phyloP scores from a whole-genome alignment of 2,888 invertebrate genomes.

The Lithophane ornitopus region DNA sequence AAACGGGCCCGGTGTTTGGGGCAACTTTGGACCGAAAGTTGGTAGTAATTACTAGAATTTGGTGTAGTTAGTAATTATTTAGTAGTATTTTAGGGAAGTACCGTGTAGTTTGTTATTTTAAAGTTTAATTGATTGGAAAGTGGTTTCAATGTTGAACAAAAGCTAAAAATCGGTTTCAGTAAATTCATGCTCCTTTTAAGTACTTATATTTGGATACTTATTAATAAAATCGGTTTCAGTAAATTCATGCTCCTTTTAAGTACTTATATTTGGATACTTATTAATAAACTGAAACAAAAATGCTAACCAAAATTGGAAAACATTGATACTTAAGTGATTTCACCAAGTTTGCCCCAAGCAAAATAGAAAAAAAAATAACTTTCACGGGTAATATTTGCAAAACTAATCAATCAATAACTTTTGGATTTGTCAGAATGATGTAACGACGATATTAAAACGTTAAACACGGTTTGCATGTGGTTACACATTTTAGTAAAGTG shows the following conservation, averaged over 20 bases:
- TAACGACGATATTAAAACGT: slow-evolving; percentile 17
- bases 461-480: slow-evolving; percentile 20
- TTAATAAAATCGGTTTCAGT: neutral
- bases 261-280: slow-evolving; percentile 13
- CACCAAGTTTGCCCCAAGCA: slow-evolving; percentile 65
- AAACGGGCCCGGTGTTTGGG: slow-evolving; percentile 69
- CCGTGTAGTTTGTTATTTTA: neutral
- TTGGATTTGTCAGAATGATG: slow-evolving; percentile 18
- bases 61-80: slow-evolving; percentile 26
- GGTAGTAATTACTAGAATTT: slow-evolving; percentile 26
- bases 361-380: slow-evolving; percentile 40
- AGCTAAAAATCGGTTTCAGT: neutral
- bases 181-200: neutral
- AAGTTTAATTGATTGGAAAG: neutral
- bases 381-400: slow-evolving; percentile 31
- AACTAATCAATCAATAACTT: slow-evolving; percentile 33
- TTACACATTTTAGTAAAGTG: neutral
- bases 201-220: too few species aligned
- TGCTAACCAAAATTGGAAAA: neutral
- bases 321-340: neutral
- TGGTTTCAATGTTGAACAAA: neutral
- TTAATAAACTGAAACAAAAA: neutral
- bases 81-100: slow-evolving; percentile 18
- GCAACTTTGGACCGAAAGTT: slow-evolving; percentile 63
- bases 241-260: neutral